Conservation (phyloP, 2,113 vertebrate genomes). For the Tachycineta bicolor region DNA sequence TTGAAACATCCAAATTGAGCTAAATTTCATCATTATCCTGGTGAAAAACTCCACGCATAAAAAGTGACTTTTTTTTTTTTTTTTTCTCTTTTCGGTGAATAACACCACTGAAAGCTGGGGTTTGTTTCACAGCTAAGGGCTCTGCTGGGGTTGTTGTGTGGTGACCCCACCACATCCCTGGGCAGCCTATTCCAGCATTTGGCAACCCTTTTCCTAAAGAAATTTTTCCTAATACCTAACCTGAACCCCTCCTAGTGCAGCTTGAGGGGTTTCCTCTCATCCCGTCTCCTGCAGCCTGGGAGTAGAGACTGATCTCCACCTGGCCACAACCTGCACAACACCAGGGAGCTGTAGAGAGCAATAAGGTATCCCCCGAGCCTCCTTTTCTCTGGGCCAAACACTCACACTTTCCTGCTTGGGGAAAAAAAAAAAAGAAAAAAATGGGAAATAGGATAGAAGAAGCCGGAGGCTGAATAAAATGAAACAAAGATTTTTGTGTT, state of each 20-base stretch:
- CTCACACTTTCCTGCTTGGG: not conserved
- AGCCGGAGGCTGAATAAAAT: not conserved
- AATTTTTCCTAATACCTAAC: not conserved
- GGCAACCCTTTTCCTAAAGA: not conserved
- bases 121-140: not conserved
- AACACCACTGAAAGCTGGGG: not conserved
- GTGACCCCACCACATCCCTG: not conserved
- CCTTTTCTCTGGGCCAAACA: not conserved
- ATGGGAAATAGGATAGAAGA: not conserved
- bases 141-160: not conserved
- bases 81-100: not conserved
- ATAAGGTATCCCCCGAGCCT: not conserved
- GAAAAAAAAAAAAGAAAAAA: too few relatives aligned
- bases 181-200: not conserved
- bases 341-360: not conserved
- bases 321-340: not conserved
- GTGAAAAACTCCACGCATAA: rapidly evolving
- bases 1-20: rapidly evolving
- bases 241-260: not conserved
- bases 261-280: not conserved
- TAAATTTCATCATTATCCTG: not conserved
- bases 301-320: not conserved
- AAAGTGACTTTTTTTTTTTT: not conserved
- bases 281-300: not conserved
- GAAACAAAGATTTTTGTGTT: not conserved